Percentiles rank a stretch among this genome's conserved stretches.
Evolutionary conservation across 1,140 invertebrate genomes (phyloP).

Genomic region (Aphis craccivora): DNA sequence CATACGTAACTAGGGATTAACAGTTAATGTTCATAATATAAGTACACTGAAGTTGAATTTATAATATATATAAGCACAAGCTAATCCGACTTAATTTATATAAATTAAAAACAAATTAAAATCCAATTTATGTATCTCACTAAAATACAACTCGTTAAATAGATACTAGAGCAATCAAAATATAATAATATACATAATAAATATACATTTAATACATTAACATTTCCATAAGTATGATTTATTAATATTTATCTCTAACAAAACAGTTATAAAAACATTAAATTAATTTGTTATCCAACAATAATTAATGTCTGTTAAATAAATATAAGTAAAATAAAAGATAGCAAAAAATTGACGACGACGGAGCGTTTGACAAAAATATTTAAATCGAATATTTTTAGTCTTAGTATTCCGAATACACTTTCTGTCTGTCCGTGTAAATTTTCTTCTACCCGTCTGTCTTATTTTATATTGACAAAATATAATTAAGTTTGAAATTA

Average conservation of each 20-base stretch:
- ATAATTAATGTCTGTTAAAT: neutral
- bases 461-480: neutral
- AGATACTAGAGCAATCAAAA: neutral
- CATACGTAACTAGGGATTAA: neutral
- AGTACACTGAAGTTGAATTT: neutral
- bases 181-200: neutral
- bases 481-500: neutral
- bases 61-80: neutral
- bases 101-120: constrained; percentile 29
- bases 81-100: neutral
- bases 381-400: neutral
- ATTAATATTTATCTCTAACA: neutral
- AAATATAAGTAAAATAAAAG: neutral
- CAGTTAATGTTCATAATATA: neutral
- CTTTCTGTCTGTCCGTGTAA: neutral
- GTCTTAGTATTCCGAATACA: neutral
- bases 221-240: neutral
- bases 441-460: too few species aligned
- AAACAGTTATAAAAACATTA: neutral
- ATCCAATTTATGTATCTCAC: neutral
- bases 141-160: neutral
- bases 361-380: neutral
- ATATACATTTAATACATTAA: neutral
- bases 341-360: too few species aligned
- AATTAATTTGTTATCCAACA: neutral